Conservation (phyloP, 2,888 invertebrate genomes). For the Clivina fossor region DNA sequence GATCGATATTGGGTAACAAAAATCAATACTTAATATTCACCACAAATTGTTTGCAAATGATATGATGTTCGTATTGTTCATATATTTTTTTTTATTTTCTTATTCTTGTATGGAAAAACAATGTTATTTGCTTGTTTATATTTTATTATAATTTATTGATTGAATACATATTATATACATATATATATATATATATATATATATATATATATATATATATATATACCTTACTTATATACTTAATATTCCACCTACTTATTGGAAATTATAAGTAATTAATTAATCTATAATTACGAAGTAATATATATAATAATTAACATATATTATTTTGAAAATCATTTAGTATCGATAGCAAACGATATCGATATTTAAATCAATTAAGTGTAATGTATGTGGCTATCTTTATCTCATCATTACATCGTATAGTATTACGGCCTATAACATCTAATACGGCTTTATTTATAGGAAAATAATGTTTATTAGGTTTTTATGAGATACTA, state of each 20-base stretch:
- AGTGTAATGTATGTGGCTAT: conserved; percentile 11
- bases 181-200: no score
- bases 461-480: conserved; percentile 27
- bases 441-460: conserved; percentile 24
- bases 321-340: no score
- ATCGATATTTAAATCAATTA: conserved; percentile 24
- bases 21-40: conserved; percentile 42
- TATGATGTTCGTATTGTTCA: background rate
- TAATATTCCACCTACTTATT: no score
- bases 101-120: background rate
- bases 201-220: background rate
- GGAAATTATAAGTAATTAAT: no score
- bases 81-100: background rate
- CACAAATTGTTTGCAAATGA: conserved; percentile 44
- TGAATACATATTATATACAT: background rate
- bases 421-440: conserved; percentile 23
- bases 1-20: conserved; percentile 13
- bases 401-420: conserved; percentile 21
- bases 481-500: conserved; percentile 30
- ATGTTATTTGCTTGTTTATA: background rate
- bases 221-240: no score
- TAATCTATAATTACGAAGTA: no score
- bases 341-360: no score
- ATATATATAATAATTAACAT: no score
- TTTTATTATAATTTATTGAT: background rate